Evolutionary conservation across 1,140 invertebrate species (phyloP), one percentile per base, ranked within the genome.

Genomic region (Plodia interpunctella): DNA sequence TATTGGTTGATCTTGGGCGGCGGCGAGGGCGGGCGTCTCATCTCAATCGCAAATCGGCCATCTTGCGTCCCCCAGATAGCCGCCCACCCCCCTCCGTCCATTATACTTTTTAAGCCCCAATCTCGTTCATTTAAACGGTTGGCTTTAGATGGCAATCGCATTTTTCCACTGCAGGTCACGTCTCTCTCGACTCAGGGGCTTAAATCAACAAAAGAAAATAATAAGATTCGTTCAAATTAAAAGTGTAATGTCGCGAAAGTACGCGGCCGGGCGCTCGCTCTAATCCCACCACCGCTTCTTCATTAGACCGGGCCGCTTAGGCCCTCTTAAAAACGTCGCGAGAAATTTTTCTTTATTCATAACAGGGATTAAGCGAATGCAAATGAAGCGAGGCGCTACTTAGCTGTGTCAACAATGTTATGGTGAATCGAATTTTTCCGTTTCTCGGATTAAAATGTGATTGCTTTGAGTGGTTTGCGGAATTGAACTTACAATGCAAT

Each of bases 61-160:
- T 90, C 86, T 90, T 90, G 86, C 65, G 65, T 78, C 81, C 81
- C 80, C 75, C 72, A 69, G 81, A 82, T 79, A 74, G 74, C 79
- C 74, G 64, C 68, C 63, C 73, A 69, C 76, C 50, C 77, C 75
- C 78, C 77, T 78, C 72, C 78, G 86, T 87, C 89, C 90, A 91
- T 91, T 91, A 91, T 92, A 92, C 91, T 91, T 92, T 92, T 92
- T 92, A 91, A 92, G 91, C 91, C 87, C 91, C 91, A 91, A 91
- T 92, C 91, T 91, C 90, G 87, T 91, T 90, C 91, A 91, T 91
- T 91, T 92, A 91, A 91, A 91, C 90, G 91, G 88, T 91, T 92
- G 90, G 91, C 90, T 91, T 91, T 91, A 90, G 90, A 90, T 88
- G 87, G 82, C 88, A 91, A 92, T 92, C 91, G 90, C 91, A 92